Percentiles rank a stretch among this genome's conserved stretches.
phyloP scores from a whole-genome alignment of 92 coral and sea anemone species.

The Epizoanthus illoricatus region DNA sequence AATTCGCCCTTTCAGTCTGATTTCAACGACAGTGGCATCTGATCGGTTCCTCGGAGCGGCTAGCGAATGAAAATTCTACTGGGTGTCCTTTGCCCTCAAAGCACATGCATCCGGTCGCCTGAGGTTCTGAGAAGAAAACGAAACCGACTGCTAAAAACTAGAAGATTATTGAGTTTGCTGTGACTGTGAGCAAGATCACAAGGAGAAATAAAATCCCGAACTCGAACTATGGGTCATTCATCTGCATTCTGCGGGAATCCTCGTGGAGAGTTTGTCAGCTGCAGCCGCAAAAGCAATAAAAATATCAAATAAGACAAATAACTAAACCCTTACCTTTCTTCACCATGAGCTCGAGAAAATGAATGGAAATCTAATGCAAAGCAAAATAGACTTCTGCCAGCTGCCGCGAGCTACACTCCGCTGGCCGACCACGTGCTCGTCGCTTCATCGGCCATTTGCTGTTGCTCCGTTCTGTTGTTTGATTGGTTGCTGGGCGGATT shows the following conservation, averaged over 20 bases:
- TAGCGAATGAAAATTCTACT: constrained; percentile 1
- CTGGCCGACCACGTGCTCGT: constrained; percentile 44
- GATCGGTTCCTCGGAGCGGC: background rate
- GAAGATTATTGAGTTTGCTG: background rate
- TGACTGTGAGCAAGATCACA: constrained; percentile 9
- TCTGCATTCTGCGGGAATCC: no score
- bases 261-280: no score
- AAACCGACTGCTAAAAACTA: constrained; percentile 26
- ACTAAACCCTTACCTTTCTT: constrained; percentile 17
- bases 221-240: no score
- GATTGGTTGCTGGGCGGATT: constrained; percentile 93
- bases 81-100: constrained; percentile 17
- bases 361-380: constrained; percentile 42
- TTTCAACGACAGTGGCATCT: constrained; percentile 23
- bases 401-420: constrained; percentile 38
- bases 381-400: constrained; percentile 23
- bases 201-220: background rate
- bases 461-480: constrained; percentile 33
- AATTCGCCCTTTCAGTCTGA: constrained; percentile 14
- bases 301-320: background rate
- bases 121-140: constrained; percentile 25
- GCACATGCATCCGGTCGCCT: constrained; percentile 39
- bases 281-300: no score
- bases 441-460: constrained; percentile 60
- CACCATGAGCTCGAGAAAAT: constrained; percentile 2